Percentiles rank a stretch among this genome's conserved stretches.
These are phyloP conservation scores for Meandrina meandrites DNA, from an alignment of 92 coral and sea anemone genomes.

Conservation along the genomic window DNA sequence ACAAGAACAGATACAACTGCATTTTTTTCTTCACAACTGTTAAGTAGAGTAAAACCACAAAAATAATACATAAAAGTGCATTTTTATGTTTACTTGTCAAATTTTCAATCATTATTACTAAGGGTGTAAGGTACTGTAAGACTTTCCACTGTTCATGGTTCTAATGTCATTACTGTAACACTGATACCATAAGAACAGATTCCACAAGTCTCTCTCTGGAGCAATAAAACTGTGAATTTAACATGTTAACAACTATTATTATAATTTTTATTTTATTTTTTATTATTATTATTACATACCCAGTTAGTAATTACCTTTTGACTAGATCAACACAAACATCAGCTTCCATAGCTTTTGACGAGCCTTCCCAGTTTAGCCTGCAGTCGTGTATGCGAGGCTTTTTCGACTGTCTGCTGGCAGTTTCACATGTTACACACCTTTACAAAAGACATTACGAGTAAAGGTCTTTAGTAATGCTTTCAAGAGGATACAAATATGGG, in stretches of 20 bases:
- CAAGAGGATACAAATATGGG: slow-evolving; percentile 13
- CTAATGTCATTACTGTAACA: neutral
- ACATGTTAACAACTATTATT: slow-evolving; percentile 1
- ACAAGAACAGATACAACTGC: slow-evolving; percentile 17
- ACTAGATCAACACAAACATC: slow-evolving; percentile 41
- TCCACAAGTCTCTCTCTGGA: neutral
- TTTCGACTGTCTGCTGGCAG: slow-evolving; percentile 23
- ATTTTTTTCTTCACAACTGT: slow-evolving; percentile 6
- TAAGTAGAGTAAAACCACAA: slow-evolving; percentile 15
- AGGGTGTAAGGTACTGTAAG: slow-evolving; percentile 9
- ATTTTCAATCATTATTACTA: neutral
- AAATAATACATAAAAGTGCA: neutral
- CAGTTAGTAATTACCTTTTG: slow-evolving; percentile 5
- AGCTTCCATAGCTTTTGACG: slow-evolving; percentile 40
- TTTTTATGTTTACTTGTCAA: neutral
- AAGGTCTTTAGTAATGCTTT: slow-evolving; percentile 36
- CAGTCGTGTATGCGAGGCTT: slow-evolving; percentile 25
- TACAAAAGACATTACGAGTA: slow-evolving; percentile 28
- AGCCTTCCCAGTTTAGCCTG: slow-evolving; percentile 23
- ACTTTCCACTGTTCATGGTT: slow-evolving; percentile 5
- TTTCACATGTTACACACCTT: slow-evolving; percentile 40
- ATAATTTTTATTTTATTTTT: slow-evolving; percentile 2
- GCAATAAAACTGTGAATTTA: slow-evolving; percentile 24
- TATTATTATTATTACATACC: slow-evolving; percentile 9
- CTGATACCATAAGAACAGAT: neutral